Percentiles rank a stretch among this genome's conserved stretches.
phyloP scores from a whole-genome alignment of 1,140 invertebrate genomes.

The Cepaea nemoralis region DNA sequence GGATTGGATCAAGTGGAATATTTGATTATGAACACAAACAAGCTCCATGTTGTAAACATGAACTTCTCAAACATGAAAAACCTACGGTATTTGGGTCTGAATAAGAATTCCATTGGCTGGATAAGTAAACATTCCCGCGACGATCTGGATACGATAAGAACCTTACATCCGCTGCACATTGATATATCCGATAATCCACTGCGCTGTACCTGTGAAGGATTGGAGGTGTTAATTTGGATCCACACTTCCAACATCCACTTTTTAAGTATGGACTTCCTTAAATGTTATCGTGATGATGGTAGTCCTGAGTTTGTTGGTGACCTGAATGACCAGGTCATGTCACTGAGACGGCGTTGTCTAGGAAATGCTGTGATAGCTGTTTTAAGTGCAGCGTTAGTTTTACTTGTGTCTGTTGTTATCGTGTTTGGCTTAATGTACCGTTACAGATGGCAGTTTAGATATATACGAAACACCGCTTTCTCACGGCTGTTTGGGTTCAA shows the following conservation, averaged over 20 bases:
- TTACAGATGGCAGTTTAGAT: background rate
- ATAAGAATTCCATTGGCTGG: background rate
- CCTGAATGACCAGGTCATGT: background rate
- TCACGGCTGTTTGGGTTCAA: background rate
- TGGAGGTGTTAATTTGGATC: conserved; percentile 21
- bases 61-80: background rate
- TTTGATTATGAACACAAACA: background rate
- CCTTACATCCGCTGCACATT: background rate
- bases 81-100: background rate
- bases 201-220: conserved; percentile 18
- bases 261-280: background rate
- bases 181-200: conserved; percentile 4
- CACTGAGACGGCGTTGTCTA: background rate
- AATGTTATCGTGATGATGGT: background rate
- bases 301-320: background rate
- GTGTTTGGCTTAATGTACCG: background rate
- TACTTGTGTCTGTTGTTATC: background rate
- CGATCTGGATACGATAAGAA: background rate
- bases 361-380: background rate
- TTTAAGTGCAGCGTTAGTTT: background rate
- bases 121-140: background rate
- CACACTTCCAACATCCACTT: background rate
- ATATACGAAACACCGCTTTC: background rate
- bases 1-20: background rate
- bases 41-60: background rate